phyloP scores from a whole-genome alignment of 2,113 vertebrate species.

The Shinisaurus crocodilurus region DNA sequence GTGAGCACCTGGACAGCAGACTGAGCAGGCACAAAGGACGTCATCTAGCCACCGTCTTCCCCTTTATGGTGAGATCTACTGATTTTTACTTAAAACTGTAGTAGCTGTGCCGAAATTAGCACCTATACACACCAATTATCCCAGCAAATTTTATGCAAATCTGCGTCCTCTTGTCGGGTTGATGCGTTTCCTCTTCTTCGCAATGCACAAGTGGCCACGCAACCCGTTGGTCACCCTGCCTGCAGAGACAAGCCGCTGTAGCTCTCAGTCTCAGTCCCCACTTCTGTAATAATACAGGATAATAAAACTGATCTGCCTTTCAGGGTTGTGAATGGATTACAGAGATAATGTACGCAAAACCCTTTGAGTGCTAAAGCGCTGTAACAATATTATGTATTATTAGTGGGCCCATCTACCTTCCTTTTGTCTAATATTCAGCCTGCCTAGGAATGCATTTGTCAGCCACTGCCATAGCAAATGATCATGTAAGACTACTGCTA shows the following conservation, averaged over 20 bases:
- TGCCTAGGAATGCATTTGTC: slow-evolving; percentile 8
- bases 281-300: background rate
- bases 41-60: no score
- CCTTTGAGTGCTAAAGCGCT: background rate
- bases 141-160: background rate
- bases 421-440: background rate
- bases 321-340: background rate
- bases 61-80: background rate
- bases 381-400: background rate
- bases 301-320: background rate
- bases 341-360: background rate
- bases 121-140: no score
- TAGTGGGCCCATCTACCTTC: background rate
- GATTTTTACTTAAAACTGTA: background rate
- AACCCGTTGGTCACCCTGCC: background rate
- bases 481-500: background rate
- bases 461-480: slow-evolving; percentile 13
- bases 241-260: background rate
- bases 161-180: background rate
- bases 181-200: background rate
- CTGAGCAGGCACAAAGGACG: background rate
- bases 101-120: background rate
- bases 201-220: background rate
- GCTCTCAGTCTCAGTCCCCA: no score
- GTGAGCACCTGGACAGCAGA: background rate